Conservation (phyloP, 2,113 vertebrate species). For the Brachyhypopomus occidentalis region DNA sequence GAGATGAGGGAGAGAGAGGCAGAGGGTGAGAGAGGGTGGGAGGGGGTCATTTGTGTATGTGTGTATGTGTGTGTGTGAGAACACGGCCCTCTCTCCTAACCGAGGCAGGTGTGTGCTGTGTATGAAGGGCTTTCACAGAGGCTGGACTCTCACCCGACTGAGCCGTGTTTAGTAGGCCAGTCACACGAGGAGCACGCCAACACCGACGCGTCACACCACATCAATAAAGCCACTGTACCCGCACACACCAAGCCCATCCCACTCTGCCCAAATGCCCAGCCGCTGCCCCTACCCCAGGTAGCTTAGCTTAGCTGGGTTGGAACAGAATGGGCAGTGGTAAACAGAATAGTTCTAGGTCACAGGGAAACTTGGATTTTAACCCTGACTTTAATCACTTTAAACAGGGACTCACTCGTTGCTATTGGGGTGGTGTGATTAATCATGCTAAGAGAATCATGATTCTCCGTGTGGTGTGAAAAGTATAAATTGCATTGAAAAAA, state of each 20-base stretch:
- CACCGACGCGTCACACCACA: constrained; percentile 41
- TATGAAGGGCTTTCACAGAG: constrained; percentile 53
- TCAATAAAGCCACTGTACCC: constrained; percentile 57
- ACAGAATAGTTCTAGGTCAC: constrained; percentile 29
- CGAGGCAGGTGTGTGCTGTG: constrained; percentile 50
- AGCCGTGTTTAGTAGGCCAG: constrained; percentile 51
- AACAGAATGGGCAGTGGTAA: not conserved
- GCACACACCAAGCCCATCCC: constrained; percentile 39
- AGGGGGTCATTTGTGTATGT: not conserved
- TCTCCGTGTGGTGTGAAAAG: not conserved
- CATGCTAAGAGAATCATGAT: too few relatives aligned
- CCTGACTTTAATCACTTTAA: too few relatives aligned
- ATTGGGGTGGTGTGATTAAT: not conserved
- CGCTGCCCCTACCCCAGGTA: constrained; percentile 29
- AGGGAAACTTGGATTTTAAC: too few relatives aligned
- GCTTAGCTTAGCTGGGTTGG: not conserved
- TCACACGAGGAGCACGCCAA: constrained; percentile 48
- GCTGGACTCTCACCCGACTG: constrained; percentile 35
- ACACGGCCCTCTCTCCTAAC: constrained; percentile 35
- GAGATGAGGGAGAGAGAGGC: not conserved
- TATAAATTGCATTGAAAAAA: not conserved
- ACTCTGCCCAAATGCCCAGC: constrained; percentile 43
- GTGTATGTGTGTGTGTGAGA: constrained; percentile 8
- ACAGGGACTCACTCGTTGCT: too few relatives aligned
- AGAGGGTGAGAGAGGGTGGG: not conserved